These are phyloP conservation scores for Bryconaethiops microstoma DNA, from an alignment of 2,797 vertebrate genomes.

Conservation along the genomic window DNA sequence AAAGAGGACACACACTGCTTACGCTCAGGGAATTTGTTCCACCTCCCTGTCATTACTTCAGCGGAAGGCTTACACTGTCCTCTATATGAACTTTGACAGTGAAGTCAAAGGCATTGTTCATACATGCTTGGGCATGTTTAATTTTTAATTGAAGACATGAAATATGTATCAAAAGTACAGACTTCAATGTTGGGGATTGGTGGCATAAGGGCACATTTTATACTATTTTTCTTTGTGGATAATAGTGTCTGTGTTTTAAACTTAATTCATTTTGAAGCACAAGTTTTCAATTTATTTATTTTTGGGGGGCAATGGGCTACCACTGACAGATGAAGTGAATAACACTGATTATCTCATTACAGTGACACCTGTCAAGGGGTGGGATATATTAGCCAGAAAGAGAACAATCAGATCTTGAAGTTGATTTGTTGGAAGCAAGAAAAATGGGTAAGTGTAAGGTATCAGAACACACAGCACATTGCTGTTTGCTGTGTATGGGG, in stretches of 20 bases:
- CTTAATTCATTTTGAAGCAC: neutral
- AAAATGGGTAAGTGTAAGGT: no score
- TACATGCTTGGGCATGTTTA: neutral
- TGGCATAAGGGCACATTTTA: neutral
- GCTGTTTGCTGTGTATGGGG: no score
- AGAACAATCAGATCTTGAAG: no score
- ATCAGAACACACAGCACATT: no score
- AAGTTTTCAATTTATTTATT: no score
- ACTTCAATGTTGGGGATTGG: neutral
- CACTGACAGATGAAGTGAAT: no score
- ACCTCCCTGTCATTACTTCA: conserved; percentile 11
- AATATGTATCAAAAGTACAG: conserved; percentile 2
- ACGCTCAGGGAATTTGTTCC: neutral
- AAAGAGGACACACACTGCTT: neutral
- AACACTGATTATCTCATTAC: no score
- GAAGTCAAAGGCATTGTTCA: neutral
- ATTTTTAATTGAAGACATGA: neutral
- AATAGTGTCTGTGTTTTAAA: neutral
- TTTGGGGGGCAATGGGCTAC: no score
- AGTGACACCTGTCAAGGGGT: no score
- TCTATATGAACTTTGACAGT: conserved; percentile 9
- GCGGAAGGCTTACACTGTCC: neutral
- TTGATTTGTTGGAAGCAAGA: no score
- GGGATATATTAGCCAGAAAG: no score
- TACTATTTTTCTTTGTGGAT: no score